Conservation (phyloP, 2,888 invertebrate genomes). For the Meta bourneti region DNA sequence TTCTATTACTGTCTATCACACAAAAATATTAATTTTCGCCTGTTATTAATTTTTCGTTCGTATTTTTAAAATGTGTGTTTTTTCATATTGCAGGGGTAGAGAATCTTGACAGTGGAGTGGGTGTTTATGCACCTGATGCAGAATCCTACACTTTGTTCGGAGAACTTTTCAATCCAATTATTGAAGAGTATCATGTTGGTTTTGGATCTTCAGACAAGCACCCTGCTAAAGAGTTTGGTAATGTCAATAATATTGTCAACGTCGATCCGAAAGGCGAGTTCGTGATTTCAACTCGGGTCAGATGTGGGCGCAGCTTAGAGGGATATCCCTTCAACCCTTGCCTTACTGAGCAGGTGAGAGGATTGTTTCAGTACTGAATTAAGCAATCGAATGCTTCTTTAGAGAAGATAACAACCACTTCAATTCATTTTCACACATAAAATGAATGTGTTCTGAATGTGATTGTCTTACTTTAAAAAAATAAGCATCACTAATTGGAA, state of each 20-base stretch:
- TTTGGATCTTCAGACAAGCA: conserved; percentile 97
- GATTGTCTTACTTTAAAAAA: too few species aligned
- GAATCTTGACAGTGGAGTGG: conserved; percentile 97
- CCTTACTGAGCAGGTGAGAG: conserved; percentile 88
- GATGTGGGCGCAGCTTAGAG: conserved; percentile 92
- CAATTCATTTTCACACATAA: too few species aligned
- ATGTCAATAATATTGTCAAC: conserved; percentile 93
- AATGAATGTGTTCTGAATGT: too few species aligned
- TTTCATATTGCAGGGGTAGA: conserved; percentile 86
- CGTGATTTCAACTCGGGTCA: conserved; percentile 96
- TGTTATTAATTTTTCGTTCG: too few species aligned
- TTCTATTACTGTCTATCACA: too few species aligned
- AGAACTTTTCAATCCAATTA: conserved; percentile 97
- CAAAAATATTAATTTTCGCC: too few species aligned
- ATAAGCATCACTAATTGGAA: too few species aligned
- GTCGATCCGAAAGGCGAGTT: conserved; percentile 90
- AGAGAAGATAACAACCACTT: too few species aligned
- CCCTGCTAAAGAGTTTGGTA: conserved; percentile 96
- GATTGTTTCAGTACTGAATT: background rate
- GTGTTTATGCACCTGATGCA: conserved; percentile 98
- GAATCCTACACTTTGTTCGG: conserved; percentile 95
- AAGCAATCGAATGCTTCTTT: too few species aligned
- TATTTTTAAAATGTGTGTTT: too few species aligned
- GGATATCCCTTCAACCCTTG: conserved; percentile 99
- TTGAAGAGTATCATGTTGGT: conserved; percentile 97